These are phyloP conservation scores for Pantala flavescens DNA, from an alignment of 1,140 invertebrate species.

Conservation along the genomic window DNA sequence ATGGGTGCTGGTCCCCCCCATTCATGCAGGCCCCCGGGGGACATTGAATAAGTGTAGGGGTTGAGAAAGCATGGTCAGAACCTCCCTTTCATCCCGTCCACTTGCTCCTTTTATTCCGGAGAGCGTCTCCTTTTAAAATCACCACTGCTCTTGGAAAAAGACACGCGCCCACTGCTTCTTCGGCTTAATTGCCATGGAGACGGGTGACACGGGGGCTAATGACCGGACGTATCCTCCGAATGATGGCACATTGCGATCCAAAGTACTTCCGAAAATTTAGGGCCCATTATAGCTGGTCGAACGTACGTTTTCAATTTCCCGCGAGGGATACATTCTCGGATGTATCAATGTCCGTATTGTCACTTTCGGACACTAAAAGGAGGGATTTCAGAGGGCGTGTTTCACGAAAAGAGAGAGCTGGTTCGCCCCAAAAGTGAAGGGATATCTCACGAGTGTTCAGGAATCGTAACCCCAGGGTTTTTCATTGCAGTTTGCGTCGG, in stretches of 20 bases:
- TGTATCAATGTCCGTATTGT: too few relatives aligned
- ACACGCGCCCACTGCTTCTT: background rate
- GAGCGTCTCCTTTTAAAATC: background rate
- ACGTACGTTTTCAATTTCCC: too few relatives aligned
- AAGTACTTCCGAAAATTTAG: too few relatives aligned
- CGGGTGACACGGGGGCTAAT: background rate
- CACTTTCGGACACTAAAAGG: too few relatives aligned
- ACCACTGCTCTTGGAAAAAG: background rate
- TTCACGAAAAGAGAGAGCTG: too few relatives aligned
- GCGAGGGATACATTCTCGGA: too few relatives aligned
- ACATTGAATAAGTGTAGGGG: background rate
- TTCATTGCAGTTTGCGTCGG: too few relatives aligned
- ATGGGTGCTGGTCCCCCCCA: background rate
- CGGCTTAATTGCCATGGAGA: background rate
- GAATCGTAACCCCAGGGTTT: too few relatives aligned
- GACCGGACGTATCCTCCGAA: background rate
- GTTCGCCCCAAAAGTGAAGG: too few relatives aligned
- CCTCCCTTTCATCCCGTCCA: background rate
- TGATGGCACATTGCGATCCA: background rate
- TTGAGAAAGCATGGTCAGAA: background rate
- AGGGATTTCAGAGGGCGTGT: too few relatives aligned
- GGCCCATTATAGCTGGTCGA: too few relatives aligned
- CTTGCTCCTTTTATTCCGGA: background rate
- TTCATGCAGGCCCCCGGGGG: background rate
- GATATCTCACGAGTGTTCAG: too few relatives aligned